phyloP scores from a whole-genome alignment of 2,888 invertebrate species.

The Litoditis marina region DNA sequence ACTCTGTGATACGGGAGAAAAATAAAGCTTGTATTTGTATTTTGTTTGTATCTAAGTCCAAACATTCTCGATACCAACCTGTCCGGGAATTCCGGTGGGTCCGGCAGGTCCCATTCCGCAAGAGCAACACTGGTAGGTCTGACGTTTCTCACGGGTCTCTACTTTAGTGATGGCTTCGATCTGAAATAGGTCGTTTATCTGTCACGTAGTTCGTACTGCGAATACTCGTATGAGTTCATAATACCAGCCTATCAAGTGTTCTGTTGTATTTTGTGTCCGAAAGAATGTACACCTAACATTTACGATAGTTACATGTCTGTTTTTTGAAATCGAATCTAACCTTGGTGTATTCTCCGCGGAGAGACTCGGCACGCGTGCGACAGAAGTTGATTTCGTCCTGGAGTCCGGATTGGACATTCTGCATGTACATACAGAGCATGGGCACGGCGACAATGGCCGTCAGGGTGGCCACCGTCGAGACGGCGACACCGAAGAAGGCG shows the following conservation, averaged over 20 bases:
- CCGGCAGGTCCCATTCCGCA: slow-evolving; percentile 44
- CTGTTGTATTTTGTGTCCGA: too few species aligned
- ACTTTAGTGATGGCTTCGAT: slow-evolving; percentile 31
- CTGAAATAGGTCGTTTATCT: slow-evolving; percentile 7
- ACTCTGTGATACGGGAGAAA: too few species aligned
- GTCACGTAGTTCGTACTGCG: not conserved
- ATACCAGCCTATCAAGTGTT: too few species aligned
- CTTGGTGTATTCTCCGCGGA: slow-evolving; percentile 48
- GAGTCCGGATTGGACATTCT: slow-evolving; percentile 51
- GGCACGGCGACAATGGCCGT: slow-evolving; percentile 44
- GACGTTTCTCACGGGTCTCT: slow-evolving; percentile 39
- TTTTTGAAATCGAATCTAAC: too few species aligned
- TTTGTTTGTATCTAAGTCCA: too few species aligned
- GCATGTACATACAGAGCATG: slow-evolving; percentile 49
- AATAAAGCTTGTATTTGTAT: too few species aligned
- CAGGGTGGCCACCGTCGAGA: slow-evolving; percentile 42
- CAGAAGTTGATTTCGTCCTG: slow-evolving; percentile 57
- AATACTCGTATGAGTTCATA: too few species aligned
- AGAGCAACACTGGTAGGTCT: slow-evolving; percentile 45
- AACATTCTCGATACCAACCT: too few species aligned
- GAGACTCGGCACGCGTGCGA: slow-evolving; percentile 41
- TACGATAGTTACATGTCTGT: too few species aligned
- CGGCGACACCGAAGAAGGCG: slow-evolving; percentile 55
- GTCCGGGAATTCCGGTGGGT: slow-evolving; percentile 29
- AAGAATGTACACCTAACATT: too few species aligned